Evolutionary conservation across 2,888 invertebrate species (phyloP).

Genomic region (Lasioglossum vierecki): DNA sequence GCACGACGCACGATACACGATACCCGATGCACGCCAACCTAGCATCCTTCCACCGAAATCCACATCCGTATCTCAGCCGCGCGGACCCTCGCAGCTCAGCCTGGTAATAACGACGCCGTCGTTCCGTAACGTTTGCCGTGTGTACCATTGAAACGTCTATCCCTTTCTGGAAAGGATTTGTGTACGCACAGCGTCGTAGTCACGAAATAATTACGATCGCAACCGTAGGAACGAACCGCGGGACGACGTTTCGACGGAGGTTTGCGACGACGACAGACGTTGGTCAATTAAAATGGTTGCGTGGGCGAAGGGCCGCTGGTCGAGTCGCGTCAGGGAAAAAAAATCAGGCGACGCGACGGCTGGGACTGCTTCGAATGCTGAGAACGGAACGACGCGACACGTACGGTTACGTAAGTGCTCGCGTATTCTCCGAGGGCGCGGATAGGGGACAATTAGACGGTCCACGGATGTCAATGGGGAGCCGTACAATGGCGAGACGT

Average conservation of each 20-base stretch:
- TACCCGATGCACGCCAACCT: conserved; percentile 14
- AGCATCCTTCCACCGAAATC: not conserved
- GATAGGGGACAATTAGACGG: conserved; percentile 69
- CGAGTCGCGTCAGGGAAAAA: not conserved
- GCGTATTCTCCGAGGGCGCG: conserved; percentile 54
- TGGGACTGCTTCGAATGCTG: not conserved
- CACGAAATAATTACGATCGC: not conserved
- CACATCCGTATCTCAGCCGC: not conserved
- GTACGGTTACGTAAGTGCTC: conserved; percentile 31
- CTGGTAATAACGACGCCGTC: not conserved
- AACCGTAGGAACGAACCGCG: not conserved
- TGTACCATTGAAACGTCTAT: not conserved
- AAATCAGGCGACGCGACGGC: conserved; percentile 7
- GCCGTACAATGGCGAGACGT: conserved; percentile 65
- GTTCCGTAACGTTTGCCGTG: not conserved
- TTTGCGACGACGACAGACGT: conserved; percentile 2
- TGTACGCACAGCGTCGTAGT: not conserved
- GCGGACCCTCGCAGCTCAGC: not conserved
- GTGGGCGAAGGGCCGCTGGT: not conserved
- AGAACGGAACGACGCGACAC: conserved; percentile 14
- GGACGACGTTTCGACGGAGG: not conserved
- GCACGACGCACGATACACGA: not conserved
- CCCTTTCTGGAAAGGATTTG: not conserved
- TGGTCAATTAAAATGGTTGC: conserved; percentile 34
- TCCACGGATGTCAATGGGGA: conserved; percentile 68